Evolutionary conservation across 2,888 invertebrate genomes (phyloP).

Genomic region (Lypha dubia): DNA sequence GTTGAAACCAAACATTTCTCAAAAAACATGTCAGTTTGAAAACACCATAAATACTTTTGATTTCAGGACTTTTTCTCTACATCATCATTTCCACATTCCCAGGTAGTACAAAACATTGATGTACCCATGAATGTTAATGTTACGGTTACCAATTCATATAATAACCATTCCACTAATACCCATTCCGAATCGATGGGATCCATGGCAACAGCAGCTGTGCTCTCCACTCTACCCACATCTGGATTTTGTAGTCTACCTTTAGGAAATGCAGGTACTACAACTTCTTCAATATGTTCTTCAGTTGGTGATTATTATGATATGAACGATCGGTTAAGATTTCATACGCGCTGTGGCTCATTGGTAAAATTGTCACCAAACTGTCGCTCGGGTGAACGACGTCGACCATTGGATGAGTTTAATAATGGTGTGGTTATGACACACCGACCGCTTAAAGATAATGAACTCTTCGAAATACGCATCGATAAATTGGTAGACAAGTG

Average conservation of each 20-base stretch:
- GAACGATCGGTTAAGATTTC: slow-evolving; percentile 90
- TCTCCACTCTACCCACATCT: slow-evolving; percentile 59
- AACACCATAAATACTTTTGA: no score
- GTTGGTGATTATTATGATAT: slow-evolving; percentile 79
- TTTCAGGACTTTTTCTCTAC: slow-evolving; percentile 74
- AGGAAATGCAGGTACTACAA: slow-evolving; percentile 52
- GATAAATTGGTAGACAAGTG: slow-evolving; percentile 97
- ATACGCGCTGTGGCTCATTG: slow-evolving; percentile 93
- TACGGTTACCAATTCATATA: slow-evolving; percentile 74
- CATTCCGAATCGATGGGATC: slow-evolving; percentile 60
- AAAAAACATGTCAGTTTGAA: no score
- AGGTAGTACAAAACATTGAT: slow-evolving; percentile 81
- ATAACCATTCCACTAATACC: slow-evolving; percentile 52
- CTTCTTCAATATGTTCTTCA: slow-evolving; percentile 66
- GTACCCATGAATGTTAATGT: slow-evolving; percentile 82
- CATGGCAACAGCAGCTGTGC: slow-evolving; percentile 58
- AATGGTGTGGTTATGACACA: slow-evolving; percentile 98
- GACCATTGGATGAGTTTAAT: slow-evolving; percentile 96
- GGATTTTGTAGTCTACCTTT: slow-evolving; percentile 65
- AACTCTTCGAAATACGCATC: slow-evolving; percentile 97
- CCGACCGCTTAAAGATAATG: slow-evolving; percentile 92
- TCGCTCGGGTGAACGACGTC: slow-evolving; percentile 92
- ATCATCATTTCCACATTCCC: slow-evolving; percentile 69
- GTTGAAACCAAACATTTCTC: no score
- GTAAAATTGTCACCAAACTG: slow-evolving; percentile 93